Percentiles rank a stretch among this genome's conserved stretches.
These are phyloP conservation scores for Apodemia hepburni DNA, from an alignment of 2,888 invertebrate genomes.

Conservation along the genomic window DNA sequence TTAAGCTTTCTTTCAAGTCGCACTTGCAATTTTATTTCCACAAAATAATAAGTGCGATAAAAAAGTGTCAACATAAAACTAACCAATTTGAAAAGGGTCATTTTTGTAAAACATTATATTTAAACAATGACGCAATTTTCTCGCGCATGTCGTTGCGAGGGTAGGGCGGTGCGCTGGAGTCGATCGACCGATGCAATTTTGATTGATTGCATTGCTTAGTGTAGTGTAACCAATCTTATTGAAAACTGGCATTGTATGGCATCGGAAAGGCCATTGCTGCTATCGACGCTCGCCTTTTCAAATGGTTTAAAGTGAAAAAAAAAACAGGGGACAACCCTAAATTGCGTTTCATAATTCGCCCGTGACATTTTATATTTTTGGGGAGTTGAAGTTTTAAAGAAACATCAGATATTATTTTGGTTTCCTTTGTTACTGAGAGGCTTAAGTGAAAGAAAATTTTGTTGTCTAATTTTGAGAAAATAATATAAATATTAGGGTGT, in stretches of 20 bases:
- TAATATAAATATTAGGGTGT: no score
- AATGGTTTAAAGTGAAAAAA: constrained; percentile 78
- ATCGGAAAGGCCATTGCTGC: constrained; percentile 69
- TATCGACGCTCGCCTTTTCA: constrained; percentile 71
- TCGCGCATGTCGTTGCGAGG: constrained; percentile 30
- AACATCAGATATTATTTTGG: neutral
- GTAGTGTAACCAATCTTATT: constrained; percentile 80
- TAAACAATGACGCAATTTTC: constrained; percentile 30
- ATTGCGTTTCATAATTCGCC: constrained; percentile 48
- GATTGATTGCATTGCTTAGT: constrained; percentile 80
- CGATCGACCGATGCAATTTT: constrained; percentile 75
- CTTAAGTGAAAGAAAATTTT: neutral
- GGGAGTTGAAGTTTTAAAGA: constrained; percentile 40
- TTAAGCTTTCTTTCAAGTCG: neutral
- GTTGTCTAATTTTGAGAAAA: no score
- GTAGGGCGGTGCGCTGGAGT: constrained; percentile 52
- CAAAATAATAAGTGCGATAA: neutral
- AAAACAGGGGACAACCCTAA: constrained; percentile 72
- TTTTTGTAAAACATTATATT: constrained; percentile 26
- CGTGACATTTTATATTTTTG: constrained; percentile 69
- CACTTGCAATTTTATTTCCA: neutral
- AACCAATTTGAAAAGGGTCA: constrained; percentile 21
- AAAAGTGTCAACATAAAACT: constrained; percentile 15
- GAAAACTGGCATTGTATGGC: constrained; percentile 72
- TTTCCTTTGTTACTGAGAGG: neutral